Evolutionary conservation across 2,888 invertebrate species (phyloP).

Genomic region (Ophion obscuratus): DNA sequence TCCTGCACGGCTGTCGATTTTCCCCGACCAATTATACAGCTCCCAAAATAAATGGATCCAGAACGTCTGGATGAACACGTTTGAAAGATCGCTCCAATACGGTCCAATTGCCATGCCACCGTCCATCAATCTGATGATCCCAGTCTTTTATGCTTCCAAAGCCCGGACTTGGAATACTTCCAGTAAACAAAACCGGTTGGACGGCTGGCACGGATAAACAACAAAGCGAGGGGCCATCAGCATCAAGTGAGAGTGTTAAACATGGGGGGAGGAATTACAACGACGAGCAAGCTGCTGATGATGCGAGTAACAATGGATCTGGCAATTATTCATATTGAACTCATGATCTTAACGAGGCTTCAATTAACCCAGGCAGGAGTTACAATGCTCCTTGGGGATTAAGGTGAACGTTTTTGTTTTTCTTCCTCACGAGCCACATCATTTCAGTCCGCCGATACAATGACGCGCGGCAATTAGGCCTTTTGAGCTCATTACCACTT

Average conservation of each 20-base stretch:
- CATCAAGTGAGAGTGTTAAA: not conserved
- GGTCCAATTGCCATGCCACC: not conserved
- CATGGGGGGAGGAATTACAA: not conserved
- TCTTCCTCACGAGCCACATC: not conserved
- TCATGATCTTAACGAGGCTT: constrained; percentile 1
- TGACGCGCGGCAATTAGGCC: constrained; percentile 8
- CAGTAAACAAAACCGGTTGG: not conserved
- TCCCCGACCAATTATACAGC: not conserved
- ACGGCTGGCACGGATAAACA: not conserved
- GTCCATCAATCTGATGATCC: not conserved
- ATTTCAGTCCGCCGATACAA: constrained; percentile 4
- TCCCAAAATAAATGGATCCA: not conserved
- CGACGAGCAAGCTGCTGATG: not conserved
- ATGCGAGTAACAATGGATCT: not conserved
- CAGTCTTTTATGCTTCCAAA: not conserved
- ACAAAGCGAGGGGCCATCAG: not conserved
- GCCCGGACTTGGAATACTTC: not conserved
- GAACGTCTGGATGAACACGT: not conserved
- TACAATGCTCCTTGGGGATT: constrained; percentile 13
- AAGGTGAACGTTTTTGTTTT: constrained; percentile 2
- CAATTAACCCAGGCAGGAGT: constrained; percentile 1
- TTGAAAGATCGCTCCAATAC: not conserved
- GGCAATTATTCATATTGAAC: not conserved
- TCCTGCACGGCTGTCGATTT: not conserved
- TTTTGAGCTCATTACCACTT: constrained; percentile 17